A percentile compares a stretch with the other conserved stretches of the same genome.
phyloP scores from a whole-genome alignment of 2,888 invertebrate species.

The Myathropa florea region DNA sequence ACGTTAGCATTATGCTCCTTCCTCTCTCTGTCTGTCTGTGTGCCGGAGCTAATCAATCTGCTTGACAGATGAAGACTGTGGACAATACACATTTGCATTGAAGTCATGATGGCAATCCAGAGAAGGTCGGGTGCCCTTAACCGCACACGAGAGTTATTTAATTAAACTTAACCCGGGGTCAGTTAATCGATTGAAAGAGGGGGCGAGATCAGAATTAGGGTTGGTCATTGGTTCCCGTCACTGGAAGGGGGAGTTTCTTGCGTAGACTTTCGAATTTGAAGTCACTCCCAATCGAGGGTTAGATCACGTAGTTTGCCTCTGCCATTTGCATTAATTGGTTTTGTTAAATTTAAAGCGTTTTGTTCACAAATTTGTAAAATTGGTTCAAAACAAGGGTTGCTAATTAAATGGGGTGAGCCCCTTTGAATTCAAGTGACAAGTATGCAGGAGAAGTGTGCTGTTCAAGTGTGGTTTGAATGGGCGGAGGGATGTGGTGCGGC shows the following conservation, averaged over 20 bases:
- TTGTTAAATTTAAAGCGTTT: slow-evolving; percentile 19
- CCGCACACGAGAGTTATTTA: slow-evolving; percentile 48
- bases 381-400: slow-evolving; percentile 36
- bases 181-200: slow-evolving; percentile 39
- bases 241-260: background rate
- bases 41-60: slow-evolving; percentile 34
- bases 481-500: background rate
- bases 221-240: slow-evolving; percentile 30
- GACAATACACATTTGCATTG: slow-evolving; percentile 39
- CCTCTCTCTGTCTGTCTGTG: background rate
- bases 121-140: background rate
- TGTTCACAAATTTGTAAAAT: slow-evolving; percentile 41
- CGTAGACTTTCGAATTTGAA: background rate
- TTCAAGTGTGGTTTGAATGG: background rate
- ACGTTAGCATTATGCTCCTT: background rate
- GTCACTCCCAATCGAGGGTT: background rate
- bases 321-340: slow-evolving; percentile 47
- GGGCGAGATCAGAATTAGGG: slow-evolving; percentile 27
- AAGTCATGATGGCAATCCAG: background rate
- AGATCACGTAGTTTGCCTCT: slow-evolving; percentile 43
- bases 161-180: slow-evolving; percentile 53
- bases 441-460: background rate
- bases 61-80: slow-evolving; percentile 21
- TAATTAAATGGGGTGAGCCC: slow-evolving; percentile 22
- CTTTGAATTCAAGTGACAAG: slow-evolving; percentile 21